Evolutionary conservation across 2,888 invertebrate species (phyloP), one percentile per base, ranked within the genome.

Genomic region (Deilephila porcellus): DNA sequence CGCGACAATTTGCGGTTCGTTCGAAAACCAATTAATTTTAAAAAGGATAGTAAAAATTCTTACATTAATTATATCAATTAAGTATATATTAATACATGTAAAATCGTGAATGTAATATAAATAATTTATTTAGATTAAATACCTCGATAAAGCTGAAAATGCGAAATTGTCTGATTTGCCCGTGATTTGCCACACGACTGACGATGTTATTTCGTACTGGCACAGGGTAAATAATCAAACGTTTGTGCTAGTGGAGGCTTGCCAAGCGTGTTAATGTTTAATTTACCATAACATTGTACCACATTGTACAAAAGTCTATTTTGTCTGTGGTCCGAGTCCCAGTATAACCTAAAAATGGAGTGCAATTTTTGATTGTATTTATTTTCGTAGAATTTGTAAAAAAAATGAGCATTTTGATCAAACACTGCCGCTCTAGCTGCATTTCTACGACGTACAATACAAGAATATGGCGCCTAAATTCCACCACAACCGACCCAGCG

Each of bases 351-450:
- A 74, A 85, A 85, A 85, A 88, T 86, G 86, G 80, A 17, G 20
- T 74, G 59, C 6, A 78, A 72, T 76, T n/a, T 74, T 73, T 64
- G 52, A 71, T 74, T 72, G 71, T 71, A 71, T 74, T 63, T 78
- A 52, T 52, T 73, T 72, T 78, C 53, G 4, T 71, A 78, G 74
- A 74, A 78, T 77, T 63, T 34, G n/a, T 64, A 20, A n/a, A 34
- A n/a, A 90, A 85, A 85, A 93, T 94, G 94, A 91, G 92, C 79
- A 77, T 92, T 79, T 90, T 93, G 75, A 90, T 92, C 52, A 91
- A 90, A 75, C 87, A 88, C 77, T 90, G 86, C 76, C 88, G 86
- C 72, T 86, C 88, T 3, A 83, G 82, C 37, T 83, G 85, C 77
- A 75, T 89, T 6, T 78, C 85, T 11, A 80, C 82, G 1, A 80